phyloP scores from a whole-genome alignment of 2,888 invertebrate species.

The Branchipolynoe longqiensis region DNA sequence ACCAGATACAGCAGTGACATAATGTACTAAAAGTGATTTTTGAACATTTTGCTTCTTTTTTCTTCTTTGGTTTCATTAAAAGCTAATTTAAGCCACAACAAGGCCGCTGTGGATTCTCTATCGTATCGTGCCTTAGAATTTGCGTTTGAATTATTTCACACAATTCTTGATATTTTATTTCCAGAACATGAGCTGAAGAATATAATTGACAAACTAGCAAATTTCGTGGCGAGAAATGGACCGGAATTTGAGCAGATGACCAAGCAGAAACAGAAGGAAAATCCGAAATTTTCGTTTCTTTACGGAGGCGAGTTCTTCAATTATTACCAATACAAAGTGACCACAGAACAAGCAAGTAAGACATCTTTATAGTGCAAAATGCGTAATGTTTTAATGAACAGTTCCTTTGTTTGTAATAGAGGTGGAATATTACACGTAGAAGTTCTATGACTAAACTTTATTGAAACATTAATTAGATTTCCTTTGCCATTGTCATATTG shows the following conservation, averaged over 20 bases:
- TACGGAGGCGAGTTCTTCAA: slow-evolving; percentile 97
- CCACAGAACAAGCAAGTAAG: slow-evolving; percentile 92
- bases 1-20: too few species aligned
- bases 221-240: slow-evolving; percentile 99
- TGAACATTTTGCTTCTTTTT: too few species aligned
- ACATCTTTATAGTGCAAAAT: too few species aligned
- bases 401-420: too few species aligned
- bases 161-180: not conserved
- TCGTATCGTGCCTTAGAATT: not conserved
- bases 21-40: too few species aligned
- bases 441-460: too few species aligned
- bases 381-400: too few species aligned
- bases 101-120: not conserved
- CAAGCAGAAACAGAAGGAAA: slow-evolving; percentile 98
- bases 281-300: slow-evolving; percentile 97
- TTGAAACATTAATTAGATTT: too few species aligned
- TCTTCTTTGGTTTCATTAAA: too few species aligned
- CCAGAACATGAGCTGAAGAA: slow-evolving; percentile 95
- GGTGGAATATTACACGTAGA: too few species aligned
- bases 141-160: not conserved
- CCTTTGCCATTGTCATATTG: too few species aligned
- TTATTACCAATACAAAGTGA: slow-evolving; percentile 98
- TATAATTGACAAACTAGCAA: slow-evolving; percentile 98
- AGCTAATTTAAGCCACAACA: too few species aligned
- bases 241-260: slow-evolving; percentile 99